Evolutionary conservation across 2,888 invertebrate genomes (phyloP).

Genomic region (Podotricha telesiphe): DNA sequence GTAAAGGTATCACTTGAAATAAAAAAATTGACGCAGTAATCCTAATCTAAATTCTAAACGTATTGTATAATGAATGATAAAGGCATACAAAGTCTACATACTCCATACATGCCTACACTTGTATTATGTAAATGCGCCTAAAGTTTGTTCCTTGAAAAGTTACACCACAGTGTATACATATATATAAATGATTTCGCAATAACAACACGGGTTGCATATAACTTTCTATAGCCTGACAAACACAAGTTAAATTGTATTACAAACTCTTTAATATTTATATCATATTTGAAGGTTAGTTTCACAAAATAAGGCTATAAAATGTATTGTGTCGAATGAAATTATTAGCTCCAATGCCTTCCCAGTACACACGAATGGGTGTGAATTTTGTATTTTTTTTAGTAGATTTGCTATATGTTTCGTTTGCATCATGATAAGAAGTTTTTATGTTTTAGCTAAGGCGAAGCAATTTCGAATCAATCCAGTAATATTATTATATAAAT

Average conservation of each 20-base stretch:
- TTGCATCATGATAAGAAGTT: background rate
- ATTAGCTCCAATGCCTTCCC: background rate
- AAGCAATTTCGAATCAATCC: too few relatives aligned
- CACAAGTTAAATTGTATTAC: slow-evolving; percentile 22
- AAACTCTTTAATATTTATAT: slow-evolving; percentile 4
- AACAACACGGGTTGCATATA: slow-evolving; percentile 16
- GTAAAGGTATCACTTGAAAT: too few relatives aligned
- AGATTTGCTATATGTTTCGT: background rate
- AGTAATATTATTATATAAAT: too few relatives aligned
- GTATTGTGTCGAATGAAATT: background rate
- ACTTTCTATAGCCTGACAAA: slow-evolving; percentile 31
- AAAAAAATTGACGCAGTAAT: background rate
- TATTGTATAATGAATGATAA: background rate
- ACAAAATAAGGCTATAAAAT: background rate
- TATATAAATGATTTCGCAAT: slow-evolving; percentile 21
- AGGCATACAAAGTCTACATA: too few relatives aligned
- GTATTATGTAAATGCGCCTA: background rate
- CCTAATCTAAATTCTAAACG: background rate
- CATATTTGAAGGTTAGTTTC: slow-evolving; percentile 1
- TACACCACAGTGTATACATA: slow-evolving; percentile 4
- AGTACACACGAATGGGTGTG: background rate
- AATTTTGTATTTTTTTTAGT: background rate
- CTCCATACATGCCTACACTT: background rate
- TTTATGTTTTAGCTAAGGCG: background rate
- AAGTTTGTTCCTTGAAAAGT: background rate